Evolutionary conservation across 2,113 vertebrate species (phyloP), one percentile per base, ranked within the genome.

Genomic region (Gracilinanus agilis): DNA sequence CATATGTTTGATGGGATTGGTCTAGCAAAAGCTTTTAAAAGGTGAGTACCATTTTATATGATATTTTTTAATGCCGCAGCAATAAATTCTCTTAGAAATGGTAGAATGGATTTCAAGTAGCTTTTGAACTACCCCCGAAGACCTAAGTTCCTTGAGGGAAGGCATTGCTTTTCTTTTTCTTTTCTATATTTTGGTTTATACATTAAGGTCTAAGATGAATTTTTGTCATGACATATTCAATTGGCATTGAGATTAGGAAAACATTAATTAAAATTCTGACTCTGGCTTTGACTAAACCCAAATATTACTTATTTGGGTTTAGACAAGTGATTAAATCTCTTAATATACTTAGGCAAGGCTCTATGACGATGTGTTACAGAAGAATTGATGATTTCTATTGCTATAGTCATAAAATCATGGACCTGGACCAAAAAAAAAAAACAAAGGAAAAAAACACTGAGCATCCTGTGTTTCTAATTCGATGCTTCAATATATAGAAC

Each of bases 21-120:
- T 49, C 9, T 11, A 93, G 3, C 92, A 92, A 94, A 94, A 90
- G 4, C 61, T 83, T 93, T 89, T 94, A 91, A 93, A 1, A 19
- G 40, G 2, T 91, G 10, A 88, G 93, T 55, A 4, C 0, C 6
- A 89, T 12, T 95, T 96, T 88, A 93, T n/a, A 11, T 83, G 92
- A 91, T 3, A 6, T 49, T 56, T 55, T 67, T 90, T 92, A 93
- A 95, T 94, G 21, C 0, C 90, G 3, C 83, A 40, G 2, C 9
- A 54, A 88, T 88, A 10, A 53, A 29, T 89, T 88, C 40, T 44
- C 93, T 93, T 89, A 83, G 89, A 94, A 91, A 49, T 7, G 1
- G n/a, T 23, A 83, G n/a, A 83, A 40, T 2, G 0, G n/a, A 23
- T 40, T 40, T 16, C n/a, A 83, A 23, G 1, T 8, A 83, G 6